phyloP scores from a whole-genome alignment of 2,888 invertebrate species.

The Lampropteryx suffumata region DNA sequence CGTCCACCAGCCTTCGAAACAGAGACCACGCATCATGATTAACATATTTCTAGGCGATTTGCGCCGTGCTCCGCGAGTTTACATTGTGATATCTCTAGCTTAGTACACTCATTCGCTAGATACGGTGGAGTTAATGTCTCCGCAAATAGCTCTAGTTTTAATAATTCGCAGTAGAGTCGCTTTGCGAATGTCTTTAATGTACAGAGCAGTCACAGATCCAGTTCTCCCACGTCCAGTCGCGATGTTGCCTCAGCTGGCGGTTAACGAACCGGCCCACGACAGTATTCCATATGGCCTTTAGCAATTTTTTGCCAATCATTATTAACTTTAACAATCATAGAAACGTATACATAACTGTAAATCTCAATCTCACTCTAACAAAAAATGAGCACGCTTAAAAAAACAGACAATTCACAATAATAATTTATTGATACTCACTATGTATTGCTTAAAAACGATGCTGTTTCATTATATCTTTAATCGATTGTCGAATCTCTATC shows the following conservation, averaged over 20 bases:
- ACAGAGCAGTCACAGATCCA: slow-evolving; percentile 61
- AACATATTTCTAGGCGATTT: slow-evolving; percentile 35
- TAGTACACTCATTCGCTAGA: slow-evolving; percentile 21
- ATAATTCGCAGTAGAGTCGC: slow-evolving; percentile 60
- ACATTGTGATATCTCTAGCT: slow-evolving; percentile 11
- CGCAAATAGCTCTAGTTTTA: slow-evolving; percentile 58
- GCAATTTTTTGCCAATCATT: slow-evolving; percentile 46
- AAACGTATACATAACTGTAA: slow-evolving; percentile 42
- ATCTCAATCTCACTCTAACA: slow-evolving; percentile 22
- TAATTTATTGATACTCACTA: slow-evolving; percentile 11
- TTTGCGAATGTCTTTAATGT: slow-evolving; percentile 42
- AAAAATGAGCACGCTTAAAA: slow-evolving; percentile 5
- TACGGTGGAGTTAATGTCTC: slow-evolving; percentile 50
- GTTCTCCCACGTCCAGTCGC: slow-evolving; percentile 73
- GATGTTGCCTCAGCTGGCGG: slow-evolving; percentile 49
- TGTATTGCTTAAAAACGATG: slow-evolving; percentile 26
- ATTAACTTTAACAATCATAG: slow-evolving; percentile 37
- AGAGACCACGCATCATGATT: slow-evolving; percentile 38
- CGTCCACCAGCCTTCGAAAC: slow-evolving; percentile 33
- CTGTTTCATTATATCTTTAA: slow-evolving; percentile 22
- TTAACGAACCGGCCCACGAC: slow-evolving; percentile 61
- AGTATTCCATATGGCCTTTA: slow-evolving; percentile 46
- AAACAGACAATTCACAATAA: slow-evolving; percentile 10
- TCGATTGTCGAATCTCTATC: slow-evolving; percentile 25
- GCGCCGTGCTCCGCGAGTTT: slow-evolving; percentile 36